Percentiles rank a stretch among this genome's conserved stretches.
Conservation (phyloP, 2,888 invertebrate species). For the Yponomeuta sedellus region DNA sequence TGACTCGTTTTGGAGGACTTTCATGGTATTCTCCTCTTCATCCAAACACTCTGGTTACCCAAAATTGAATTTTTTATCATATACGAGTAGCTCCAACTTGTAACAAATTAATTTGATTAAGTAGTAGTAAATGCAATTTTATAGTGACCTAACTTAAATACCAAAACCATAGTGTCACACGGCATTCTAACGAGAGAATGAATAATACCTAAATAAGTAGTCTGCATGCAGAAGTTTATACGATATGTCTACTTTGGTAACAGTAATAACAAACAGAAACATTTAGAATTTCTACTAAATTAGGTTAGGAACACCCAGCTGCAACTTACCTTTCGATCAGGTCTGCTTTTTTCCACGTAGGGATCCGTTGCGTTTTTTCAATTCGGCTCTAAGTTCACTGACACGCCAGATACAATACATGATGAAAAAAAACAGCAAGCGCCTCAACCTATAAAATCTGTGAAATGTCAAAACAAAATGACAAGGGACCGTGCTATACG, state of each 20-base stretch:
- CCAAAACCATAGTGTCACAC: not conserved
- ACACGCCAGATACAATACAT: constrained; percentile 7
- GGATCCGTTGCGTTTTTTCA: constrained; percentile 9
- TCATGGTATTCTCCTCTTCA: not conserved
- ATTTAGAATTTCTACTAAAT: constrained; percentile 3
- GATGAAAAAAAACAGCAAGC: constrained; percentile 6
- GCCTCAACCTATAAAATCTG: not conserved
- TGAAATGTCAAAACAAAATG: constrained; percentile 6
- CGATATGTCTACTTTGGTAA: not conserved
- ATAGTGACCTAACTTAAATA: constrained; percentile 4
- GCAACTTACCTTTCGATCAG: constrained; percentile 7
- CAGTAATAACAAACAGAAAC: not conserved
- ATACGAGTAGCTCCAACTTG: constrained; percentile 4
- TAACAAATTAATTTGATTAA: not conserved
- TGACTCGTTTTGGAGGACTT: not conserved
- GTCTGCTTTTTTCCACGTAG: constrained; percentile 5
- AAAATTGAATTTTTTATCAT: constrained; percentile 1
- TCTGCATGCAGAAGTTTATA: constrained; percentile 1
- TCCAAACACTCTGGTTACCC: not conserved
- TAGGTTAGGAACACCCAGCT: not conserved
- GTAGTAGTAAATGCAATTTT: constrained; percentile 4
- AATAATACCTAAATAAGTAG: constrained; percentile 1
- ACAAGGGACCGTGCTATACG: constrained; percentile 6
- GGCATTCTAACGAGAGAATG: constrained; percentile 4
- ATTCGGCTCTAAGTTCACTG: constrained; percentile 6